Evolutionary conservation across 2,888 invertebrate species (phyloP).

Genomic region (Rotaria sp.): DNA sequence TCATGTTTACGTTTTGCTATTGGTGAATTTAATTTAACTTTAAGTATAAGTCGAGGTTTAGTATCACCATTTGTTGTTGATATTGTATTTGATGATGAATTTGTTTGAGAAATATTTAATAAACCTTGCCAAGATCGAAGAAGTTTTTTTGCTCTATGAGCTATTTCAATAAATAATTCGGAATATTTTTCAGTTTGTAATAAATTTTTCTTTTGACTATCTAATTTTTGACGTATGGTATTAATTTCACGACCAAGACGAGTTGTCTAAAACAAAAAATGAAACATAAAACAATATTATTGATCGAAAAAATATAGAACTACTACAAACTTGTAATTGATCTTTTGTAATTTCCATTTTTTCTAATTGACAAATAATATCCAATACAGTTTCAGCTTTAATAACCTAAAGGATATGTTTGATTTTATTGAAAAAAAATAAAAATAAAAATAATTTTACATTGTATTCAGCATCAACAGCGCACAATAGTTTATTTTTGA

Average conservation of each 20-base stretch:
- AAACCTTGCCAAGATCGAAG: neutral
- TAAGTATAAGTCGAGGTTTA: neutral
- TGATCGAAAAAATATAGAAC: neutral
- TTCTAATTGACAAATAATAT: constrained; percentile 23
- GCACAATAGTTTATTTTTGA: constrained; percentile 9
- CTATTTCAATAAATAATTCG: neutral
- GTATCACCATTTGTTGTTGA: neutral
- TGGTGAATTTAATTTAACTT: neutral
- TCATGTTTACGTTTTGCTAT: neutral
- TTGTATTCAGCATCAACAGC: constrained; percentile 19
- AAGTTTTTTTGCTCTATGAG: neutral
- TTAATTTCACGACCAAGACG: constrained; percentile 8
- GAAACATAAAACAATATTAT: neutral
- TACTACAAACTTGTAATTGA: constrained; percentile 13
- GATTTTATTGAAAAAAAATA: neutral
- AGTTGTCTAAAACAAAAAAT: neutral
- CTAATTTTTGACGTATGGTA: neutral
- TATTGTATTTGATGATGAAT: neutral
- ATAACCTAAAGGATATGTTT: neutral
- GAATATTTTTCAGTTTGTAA: neutral
- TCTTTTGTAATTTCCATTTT: neutral
- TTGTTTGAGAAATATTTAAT: neutral
- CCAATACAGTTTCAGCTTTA: neutral
- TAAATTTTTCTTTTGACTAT: neutral
- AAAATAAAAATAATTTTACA: neutral